phyloP scores from a whole-genome alignment of 2,113 vertebrate genomes.

The Seriola dumerili region DNA sequence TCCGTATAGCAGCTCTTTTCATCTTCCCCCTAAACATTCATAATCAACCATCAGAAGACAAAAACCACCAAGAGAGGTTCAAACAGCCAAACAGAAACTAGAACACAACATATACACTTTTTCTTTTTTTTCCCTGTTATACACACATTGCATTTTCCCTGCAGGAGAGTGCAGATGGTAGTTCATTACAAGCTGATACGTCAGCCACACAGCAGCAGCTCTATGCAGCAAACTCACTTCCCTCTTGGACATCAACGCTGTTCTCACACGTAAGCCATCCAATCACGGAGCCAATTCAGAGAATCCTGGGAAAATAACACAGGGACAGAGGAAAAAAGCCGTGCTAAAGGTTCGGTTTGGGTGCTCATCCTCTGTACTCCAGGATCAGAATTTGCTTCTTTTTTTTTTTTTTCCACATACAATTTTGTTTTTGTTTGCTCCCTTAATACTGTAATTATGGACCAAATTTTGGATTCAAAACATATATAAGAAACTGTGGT shows the following conservation, averaged over 20 bases:
- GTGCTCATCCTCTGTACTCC: constrained; percentile 5
- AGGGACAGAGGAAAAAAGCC: constrained; percentile 30
- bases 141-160: constrained; percentile 5
- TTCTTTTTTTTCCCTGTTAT: constrained; percentile 3
- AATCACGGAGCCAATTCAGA: constrained; percentile 36
- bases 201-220: constrained; percentile 32
- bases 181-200: constrained; percentile 25
- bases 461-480: constrained; percentile 6
- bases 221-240: constrained; percentile 20
- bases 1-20: constrained; percentile 23
- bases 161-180: constrained; percentile 34
- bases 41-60: not conserved
- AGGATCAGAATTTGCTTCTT: constrained; percentile 18
- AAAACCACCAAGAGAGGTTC: not conserved
- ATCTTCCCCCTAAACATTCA: constrained; percentile 25
- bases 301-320: not conserved
- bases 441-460: not conserved
- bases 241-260: constrained; percentile 40
- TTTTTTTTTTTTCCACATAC: not conserved
- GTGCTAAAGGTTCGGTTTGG: constrained; percentile 23
- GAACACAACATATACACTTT: not conserved
- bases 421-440: constrained; percentile 12
- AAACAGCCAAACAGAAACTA: constrained; percentile 4
- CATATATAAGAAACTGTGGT: not conserved
- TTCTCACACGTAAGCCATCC: constrained; percentile 33